Conservation (phyloP, 2,113 vertebrate genomes). For the Sylvietta virens region DNA sequence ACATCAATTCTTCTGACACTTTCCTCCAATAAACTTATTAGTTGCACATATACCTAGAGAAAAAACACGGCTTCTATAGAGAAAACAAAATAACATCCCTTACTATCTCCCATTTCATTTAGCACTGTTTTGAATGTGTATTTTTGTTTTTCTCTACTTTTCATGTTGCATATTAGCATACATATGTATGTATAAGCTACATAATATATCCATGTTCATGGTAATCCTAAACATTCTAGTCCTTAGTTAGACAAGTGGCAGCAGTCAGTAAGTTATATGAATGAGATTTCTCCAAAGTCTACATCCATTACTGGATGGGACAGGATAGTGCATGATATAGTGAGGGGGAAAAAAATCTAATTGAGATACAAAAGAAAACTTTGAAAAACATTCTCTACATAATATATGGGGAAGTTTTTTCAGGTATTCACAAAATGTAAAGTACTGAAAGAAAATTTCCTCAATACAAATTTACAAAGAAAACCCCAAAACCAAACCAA, state of each 20-base stretch:
- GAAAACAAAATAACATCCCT: background rate
- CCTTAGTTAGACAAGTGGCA: background rate
- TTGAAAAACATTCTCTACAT: background rate
- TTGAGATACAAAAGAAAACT: background rate
- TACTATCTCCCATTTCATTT: background rate
- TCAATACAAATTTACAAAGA: background rate
- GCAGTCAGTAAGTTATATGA: background rate
- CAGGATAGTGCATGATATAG: background rate
- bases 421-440: background rate
- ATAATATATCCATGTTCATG: background rate
- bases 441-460: background rate
- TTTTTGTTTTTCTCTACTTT: background rate
- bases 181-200: background rate
- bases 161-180: background rate
- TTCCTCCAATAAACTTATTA: background rate
- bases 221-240: background rate
- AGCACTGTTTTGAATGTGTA: background rate
- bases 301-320: background rate
- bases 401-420: background rate
- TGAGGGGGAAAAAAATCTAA: background rate
- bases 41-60: background rate
- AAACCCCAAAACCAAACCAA: background rate
- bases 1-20: background rate
- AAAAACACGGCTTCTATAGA: background rate
- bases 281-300: background rate